These are phyloP conservation scores for Diadema setosum DNA, from an alignment of 35 echinoderm and acorn worm species.

Conservation along the genomic window DNA sequence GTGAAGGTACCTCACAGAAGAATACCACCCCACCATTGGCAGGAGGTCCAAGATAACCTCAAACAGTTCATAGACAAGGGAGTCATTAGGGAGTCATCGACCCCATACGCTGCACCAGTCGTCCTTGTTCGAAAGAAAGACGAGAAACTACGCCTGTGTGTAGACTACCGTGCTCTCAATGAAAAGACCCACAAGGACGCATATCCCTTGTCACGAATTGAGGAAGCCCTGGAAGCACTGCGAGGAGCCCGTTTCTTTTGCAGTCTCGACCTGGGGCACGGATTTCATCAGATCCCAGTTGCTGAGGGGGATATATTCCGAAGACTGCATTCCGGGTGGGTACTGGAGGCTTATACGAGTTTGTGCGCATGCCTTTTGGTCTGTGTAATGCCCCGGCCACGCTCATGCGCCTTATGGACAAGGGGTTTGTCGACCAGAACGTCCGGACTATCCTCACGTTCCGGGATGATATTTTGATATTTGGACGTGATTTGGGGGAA, in stretches of 20 bases:
- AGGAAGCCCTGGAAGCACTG: constrained; percentile 51
- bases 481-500: constrained; percentile 39
- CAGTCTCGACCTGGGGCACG: constrained; percentile 27
- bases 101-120: constrained; percentile 64
- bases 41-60: constrained; percentile 38
- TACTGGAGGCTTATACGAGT: constrained; percentile 29
- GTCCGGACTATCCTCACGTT: constrained; percentile 33
- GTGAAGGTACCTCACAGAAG: constrained; percentile 31
- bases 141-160: constrained; percentile 57
- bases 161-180: constrained; percentile 66
- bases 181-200: constrained; percentile 62
- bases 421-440: constrained; percentile 50
- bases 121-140: constrained; percentile 56
- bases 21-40: constrained; percentile 58
- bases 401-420: constrained; percentile 62
- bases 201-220: constrained; percentile 55
- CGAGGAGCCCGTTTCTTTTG: constrained; percentile 52
- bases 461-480: constrained; percentile 45
- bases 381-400: constrained; percentile 57
- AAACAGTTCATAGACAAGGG: constrained; percentile 24
- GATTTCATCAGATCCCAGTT: constrained; percentile 58
- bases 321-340: constrained; percentile 56
- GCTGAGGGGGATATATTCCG: constrained; percentile 64
- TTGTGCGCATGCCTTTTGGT: constrained; percentile 42
- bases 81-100: constrained; percentile 47